Base-by-base conservation (phyloP, 2,888 invertebrate species). In the Stomorhina lunata region DNA sequence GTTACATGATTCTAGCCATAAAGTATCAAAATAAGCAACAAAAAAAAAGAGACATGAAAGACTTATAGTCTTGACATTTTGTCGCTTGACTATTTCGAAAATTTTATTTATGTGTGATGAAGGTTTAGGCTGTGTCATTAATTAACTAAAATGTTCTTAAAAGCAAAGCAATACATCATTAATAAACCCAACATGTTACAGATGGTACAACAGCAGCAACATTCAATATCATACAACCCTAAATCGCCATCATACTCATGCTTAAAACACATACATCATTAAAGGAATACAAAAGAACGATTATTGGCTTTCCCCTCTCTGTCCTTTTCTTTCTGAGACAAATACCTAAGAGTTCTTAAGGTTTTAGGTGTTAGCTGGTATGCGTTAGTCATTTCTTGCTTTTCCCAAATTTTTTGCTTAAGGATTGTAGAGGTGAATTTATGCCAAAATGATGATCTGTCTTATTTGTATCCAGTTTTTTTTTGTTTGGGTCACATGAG, bases 131-230 rank as follows among this genome's bases (percentile, higher is more conserved):
- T 34, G 53, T 61, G 43, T 69, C 77, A 55, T 77, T 77, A 77
- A 77, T 77, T 77, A 77, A 77, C 61, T 69, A 34, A 69, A 77
- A 77, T 69, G 53, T 5, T 63, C 61, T 25, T 69, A 63, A 77
- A 69, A 61, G 61, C 61, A 69, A n/a, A 53, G 69, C 61, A 61
- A 69, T 77, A 68, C 69, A 77, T 77, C 77, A 77, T 77, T 77
- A 69, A 55, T 53, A 40, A 69, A 61, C 40, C 43, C 15, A 61
- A 68, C 76, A 68, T 32, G 40, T 68, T 59, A 68, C 77, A 61
- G 59, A 59, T 59, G 53, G n/a, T 10, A 34, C 25, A 45, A 45
- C 22, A 40, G 15, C 3, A 40, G 2, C 3, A 22, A 50, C 22
- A 40, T n/a, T 2, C 6, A 2, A n/a, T 5, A 6, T n/a, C 0